Conservation (phyloP, 1,140 invertebrate genomes). For the Nomia melanderi region DNA sequence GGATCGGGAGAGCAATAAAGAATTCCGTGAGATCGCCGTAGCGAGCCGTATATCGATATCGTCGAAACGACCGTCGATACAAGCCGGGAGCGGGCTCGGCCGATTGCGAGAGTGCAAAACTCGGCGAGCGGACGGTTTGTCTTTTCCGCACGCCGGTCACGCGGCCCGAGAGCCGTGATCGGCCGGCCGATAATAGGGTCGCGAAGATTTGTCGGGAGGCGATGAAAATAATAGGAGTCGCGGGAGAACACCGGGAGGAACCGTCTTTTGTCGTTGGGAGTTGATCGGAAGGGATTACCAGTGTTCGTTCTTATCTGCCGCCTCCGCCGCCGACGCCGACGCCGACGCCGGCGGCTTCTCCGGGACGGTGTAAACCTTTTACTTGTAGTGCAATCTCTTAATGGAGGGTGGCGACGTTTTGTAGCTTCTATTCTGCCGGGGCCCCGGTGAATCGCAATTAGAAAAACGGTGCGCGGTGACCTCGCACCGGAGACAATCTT, state of each 20-base stretch:
- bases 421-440: background rate
- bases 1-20: background rate
- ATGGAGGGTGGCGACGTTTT: background rate
- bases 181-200: background rate
- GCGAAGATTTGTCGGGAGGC: background rate
- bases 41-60: background rate
- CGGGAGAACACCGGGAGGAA: background rate
- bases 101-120: background rate
- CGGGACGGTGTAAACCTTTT: background rate
- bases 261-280: background rate
- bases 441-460: background rate
- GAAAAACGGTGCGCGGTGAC: background rate
- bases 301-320: background rate
- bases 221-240: background rate
- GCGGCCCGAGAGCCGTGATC: constrained; percentile 14
- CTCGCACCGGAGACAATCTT: background rate
- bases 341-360: background rate
- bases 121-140: background rate
- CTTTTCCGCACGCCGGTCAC: background rate
- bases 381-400: constrained; percentile 4
- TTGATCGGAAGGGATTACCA: background rate
- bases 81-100: too few relatives aligned
- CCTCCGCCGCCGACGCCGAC: background rate
- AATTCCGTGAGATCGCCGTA: background rate
- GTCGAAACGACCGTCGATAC: background rate